Evolutionary conservation across 2,888 invertebrate genomes (phyloP).

Genomic region (Chloroclysta siterata): DNA sequence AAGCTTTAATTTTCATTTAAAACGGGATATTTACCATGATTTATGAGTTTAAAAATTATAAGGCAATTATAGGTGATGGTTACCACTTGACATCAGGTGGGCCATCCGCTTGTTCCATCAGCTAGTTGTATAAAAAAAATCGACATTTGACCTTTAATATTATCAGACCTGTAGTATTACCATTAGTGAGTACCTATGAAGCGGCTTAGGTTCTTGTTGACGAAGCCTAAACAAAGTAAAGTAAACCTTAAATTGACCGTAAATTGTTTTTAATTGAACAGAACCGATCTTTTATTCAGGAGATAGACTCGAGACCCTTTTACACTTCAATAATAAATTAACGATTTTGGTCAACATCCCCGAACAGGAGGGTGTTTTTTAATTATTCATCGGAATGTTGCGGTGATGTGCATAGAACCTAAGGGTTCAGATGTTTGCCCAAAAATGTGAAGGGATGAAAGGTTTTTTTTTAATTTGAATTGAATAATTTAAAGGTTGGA

Average conservation of each 20-base stretch:
- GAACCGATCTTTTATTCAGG: constrained; percentile 36
- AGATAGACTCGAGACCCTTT: constrained; percentile 29
- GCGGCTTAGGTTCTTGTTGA: too few species aligned
- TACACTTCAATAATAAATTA: constrained; percentile 43
- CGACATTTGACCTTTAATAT: too few species aligned
- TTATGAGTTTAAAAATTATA: too few species aligned
- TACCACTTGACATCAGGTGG: too few species aligned
- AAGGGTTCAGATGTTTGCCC: constrained; percentile 1
- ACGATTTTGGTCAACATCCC: constrained; percentile 40
- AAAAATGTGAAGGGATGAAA: not conserved
- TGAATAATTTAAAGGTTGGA: not conserved
- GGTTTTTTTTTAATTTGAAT: constrained; percentile 2
- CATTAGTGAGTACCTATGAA: too few species aligned
- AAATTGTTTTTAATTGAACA: constrained; percentile 29
- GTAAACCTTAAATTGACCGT: constrained; percentile 28
- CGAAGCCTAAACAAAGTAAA: constrained; percentile 1
- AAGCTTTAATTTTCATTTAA: too few species aligned
- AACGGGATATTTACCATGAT: too few species aligned
- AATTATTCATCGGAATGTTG: constrained; percentile 29
- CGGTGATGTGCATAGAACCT: constrained; percentile 12
- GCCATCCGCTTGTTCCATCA: too few species aligned
- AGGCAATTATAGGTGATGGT: too few species aligned
- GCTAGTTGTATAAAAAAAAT: too few species aligned
- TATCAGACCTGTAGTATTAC: too few species aligned
- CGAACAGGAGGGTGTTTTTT: constrained; percentile 21